A percentile compares a stretch with the other conserved stretches of the same genome.
These are phyloP conservation scores for Stegophylla sp. DNA, from an alignment of 2,888 invertebrate species.

Conservation along the genomic window DNA sequence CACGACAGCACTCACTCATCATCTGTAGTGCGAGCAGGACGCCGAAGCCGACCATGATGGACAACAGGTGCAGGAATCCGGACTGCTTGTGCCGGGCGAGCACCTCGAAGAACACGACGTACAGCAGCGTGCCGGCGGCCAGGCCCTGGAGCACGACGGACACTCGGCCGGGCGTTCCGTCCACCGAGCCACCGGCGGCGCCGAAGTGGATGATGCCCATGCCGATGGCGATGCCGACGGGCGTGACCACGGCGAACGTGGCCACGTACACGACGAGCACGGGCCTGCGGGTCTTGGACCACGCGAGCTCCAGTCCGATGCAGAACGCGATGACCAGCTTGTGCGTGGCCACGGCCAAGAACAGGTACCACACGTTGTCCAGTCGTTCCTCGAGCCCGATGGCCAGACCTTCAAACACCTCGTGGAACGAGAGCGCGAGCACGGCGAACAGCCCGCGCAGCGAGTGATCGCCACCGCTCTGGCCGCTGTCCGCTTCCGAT, in stretches of 20 bases:
- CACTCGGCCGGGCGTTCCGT: conserved; percentile 65
- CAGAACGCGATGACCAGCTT: conserved; percentile 74
- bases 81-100: conserved; percentile 74
- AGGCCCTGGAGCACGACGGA: conserved; percentile 72
- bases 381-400: conserved; percentile 77
- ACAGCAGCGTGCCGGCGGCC: conserved; percentile 80
- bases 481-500: conserved; percentile 49
- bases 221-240: conserved; percentile 74
- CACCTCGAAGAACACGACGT: conserved; percentile 84
- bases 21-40: conserved; percentile 68
- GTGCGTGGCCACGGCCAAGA: conserved; percentile 73
- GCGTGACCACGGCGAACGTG: conserved; percentile 73
- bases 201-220: conserved; percentile 67
- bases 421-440: conserved; percentile 74
- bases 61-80: conserved; percentile 69
- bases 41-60: conserved; percentile 69
- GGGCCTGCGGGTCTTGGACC: conserved; percentile 67
- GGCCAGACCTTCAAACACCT: conserved; percentile 77
- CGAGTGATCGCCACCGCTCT: conserved; percentile 61
- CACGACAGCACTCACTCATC: conserved; percentile 61
- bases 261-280: conserved; percentile 70
- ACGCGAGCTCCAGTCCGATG: conserved; percentile 72
- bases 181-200: conserved; percentile 65
- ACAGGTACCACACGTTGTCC: conserved; percentile 71
- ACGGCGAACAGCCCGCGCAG: conserved; percentile 71